Percentiles rank a stretch among this genome's conserved stretches.
Conservation (phyloP, 2,797 vertebrate genomes). For the Microctenopoma steveboyesi region DNA sequence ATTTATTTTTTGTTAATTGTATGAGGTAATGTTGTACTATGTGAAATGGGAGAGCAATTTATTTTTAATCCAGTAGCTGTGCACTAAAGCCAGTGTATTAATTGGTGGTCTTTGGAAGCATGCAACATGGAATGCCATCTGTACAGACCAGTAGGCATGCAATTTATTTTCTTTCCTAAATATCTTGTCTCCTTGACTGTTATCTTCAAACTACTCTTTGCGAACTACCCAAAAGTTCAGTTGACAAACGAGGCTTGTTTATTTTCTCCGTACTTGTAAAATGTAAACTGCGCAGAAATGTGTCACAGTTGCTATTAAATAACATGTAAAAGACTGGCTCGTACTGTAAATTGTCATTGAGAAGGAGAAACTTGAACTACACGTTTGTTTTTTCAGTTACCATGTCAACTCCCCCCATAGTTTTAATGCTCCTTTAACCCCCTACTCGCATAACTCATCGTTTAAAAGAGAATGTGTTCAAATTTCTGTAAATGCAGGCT, state of each 20-base stretch:
- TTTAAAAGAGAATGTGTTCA: background rate
- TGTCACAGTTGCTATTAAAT: conserved; percentile 70
- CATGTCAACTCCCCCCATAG: background rate
- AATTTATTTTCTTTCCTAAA: background rate
- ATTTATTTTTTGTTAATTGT: conserved; percentile 14
- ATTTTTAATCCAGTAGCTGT: conserved; percentile 52
- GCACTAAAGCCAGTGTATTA: conserved; percentile 23
- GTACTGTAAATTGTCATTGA: background rate
- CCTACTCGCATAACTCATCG: background rate
- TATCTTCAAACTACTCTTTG: conserved; percentile 33
- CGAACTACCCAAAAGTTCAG: conserved; percentile 13
- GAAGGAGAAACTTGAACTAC: background rate
- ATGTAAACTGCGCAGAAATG: conserved; percentile 48
- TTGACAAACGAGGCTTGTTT: conserved; percentile 28
- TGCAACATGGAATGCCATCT: conserved; percentile 34
- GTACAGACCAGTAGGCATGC: conserved; percentile 14
- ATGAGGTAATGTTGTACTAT: conserved; percentile 32
- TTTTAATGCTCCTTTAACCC: too few species aligned
- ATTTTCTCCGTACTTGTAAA: conserved; percentile 26
- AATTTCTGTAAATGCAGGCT: background rate
- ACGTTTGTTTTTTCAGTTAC: too few species aligned
- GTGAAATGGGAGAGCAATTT: conserved; percentile 57
- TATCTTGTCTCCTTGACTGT: conserved; percentile 22
- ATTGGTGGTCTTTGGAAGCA: conserved; percentile 32
- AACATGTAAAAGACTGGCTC: conserved; percentile 8